Conservation (phyloP, 2,888 invertebrate species). For the Hybos culiciformis region DNA sequence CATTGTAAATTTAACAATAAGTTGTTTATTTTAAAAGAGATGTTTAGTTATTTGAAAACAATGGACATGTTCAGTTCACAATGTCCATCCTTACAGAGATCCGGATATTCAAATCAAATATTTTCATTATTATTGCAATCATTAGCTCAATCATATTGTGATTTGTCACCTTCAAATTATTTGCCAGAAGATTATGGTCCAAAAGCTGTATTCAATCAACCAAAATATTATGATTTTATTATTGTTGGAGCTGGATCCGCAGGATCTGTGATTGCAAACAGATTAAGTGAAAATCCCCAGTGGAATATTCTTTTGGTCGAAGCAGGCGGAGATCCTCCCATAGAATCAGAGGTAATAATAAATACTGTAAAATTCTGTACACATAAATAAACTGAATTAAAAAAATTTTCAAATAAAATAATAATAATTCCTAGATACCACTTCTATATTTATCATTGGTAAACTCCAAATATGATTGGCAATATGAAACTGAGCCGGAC, state of each 20-base stretch:
- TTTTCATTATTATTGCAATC: slow-evolving; percentile 41
- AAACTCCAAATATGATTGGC: slow-evolving; percentile 22
- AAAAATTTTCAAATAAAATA: background rate
- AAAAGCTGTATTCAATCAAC: slow-evolving; percentile 21
- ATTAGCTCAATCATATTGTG: slow-evolving; percentile 42
- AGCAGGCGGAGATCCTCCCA: slow-evolving; percentile 20
- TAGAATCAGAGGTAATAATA: slow-evolving; percentile 18
- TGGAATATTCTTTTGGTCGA: slow-evolving; percentile 20
- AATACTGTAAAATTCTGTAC: background rate
- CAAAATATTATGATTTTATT: slow-evolving; percentile 11
- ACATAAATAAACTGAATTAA: too few relatives aligned
- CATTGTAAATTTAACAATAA: too few relatives aligned
- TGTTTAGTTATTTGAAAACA: slow-evolving; percentile 19
- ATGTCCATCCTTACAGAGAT: slow-evolving; percentile 22
- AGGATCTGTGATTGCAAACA: slow-evolving; percentile 18
- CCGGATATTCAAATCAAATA: slow-evolving; percentile 25
- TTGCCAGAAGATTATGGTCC: slow-evolving; percentile 39
- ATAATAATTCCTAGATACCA: slow-evolving; percentile 24
- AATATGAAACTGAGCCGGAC: slow-evolving; percentile 24
- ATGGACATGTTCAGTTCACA: slow-evolving; percentile 30
- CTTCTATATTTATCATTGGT: slow-evolving; percentile 19
- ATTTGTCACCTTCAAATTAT: slow-evolving; percentile 34
- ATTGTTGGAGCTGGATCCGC: slow-evolving; percentile 13
- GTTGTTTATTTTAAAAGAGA: too few relatives aligned
- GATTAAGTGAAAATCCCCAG: slow-evolving; percentile 20